A percentile compares a stretch with the other conserved stretches of the same genome.
Conservation (phyloP, 2,113 vertebrate species). For the Vulpes ferrilata region DNA sequence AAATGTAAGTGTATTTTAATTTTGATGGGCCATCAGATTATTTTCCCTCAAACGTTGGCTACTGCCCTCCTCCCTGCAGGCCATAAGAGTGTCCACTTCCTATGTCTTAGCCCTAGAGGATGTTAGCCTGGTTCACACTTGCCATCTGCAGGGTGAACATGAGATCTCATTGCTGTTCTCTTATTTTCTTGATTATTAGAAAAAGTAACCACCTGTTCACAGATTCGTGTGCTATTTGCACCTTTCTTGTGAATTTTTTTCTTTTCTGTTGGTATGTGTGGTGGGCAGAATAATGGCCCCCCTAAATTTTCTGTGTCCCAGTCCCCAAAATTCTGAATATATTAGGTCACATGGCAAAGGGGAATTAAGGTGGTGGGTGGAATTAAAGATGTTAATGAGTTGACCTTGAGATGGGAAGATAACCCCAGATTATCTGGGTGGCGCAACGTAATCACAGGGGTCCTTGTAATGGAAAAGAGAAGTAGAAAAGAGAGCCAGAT, state of each 20-base stretch:
- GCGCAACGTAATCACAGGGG: background rate
- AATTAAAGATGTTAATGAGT: background rate
- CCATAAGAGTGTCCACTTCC: background rate
- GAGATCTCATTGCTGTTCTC: background rate
- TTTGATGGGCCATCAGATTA: background rate
- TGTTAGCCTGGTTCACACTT: background rate
- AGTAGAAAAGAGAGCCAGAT: background rate
- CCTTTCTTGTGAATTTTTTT: background rate
- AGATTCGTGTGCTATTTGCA: background rate
- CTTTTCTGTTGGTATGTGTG: background rate
- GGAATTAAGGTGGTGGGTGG: background rate
- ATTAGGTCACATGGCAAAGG: background rate
- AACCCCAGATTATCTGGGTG: background rate
- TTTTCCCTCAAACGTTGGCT: background rate
- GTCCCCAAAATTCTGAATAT: background rate
- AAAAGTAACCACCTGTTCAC: background rate
- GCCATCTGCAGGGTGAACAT: background rate
- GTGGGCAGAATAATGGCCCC: background rate
- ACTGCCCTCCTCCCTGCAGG: background rate
- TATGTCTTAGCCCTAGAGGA: background rate
- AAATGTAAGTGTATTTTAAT: background rate
- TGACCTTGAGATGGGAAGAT: background rate
- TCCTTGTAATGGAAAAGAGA: background rate
- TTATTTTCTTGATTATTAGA: background rate
- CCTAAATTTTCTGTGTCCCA: too few species aligned